A percentile compares a stretch with the other conserved stretches of the same genome.
phyloP scores from a whole-genome alignment of 1,140 invertebrate species.

The Thaumatotibia leucotreta region DNA sequence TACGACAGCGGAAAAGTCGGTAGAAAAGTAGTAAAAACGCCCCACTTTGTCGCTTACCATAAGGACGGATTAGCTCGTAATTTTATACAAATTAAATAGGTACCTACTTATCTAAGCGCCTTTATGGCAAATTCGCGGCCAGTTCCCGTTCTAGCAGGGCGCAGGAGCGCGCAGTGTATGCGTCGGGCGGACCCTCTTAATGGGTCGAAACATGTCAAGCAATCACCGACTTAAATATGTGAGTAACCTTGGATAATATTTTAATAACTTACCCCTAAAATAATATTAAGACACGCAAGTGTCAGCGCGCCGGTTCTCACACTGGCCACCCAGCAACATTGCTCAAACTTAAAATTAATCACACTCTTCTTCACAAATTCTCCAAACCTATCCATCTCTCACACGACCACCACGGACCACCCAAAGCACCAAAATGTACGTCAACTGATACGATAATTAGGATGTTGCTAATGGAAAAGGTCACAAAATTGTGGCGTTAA shows the following conservation, averaged over 20 bases:
- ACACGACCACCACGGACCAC: neutral
- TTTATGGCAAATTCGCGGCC: too few relatives aligned
- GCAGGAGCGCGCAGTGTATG: too few relatives aligned
- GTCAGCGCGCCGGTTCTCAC: conserved; percentile 39
- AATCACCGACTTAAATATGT: too few relatives aligned
- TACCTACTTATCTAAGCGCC: too few relatives aligned
- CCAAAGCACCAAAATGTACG: conserved; percentile 21
- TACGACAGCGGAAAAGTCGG: too few relatives aligned
- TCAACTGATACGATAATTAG: conserved; percentile 46
- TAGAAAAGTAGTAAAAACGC: too few relatives aligned
- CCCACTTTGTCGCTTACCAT: too few relatives aligned
- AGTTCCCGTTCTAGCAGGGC: too few relatives aligned
- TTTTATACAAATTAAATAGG: too few relatives aligned
- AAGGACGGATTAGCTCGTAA: too few relatives aligned
- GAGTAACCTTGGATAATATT: neutral
- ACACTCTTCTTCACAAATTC: conserved; percentile 31
- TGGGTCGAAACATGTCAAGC: too few relatives aligned
- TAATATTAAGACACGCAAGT: conserved; percentile 47
- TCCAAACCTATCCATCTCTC: conserved; percentile 30
- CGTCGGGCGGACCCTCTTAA: too few relatives aligned
- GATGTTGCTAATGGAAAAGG: conserved; percentile 47
- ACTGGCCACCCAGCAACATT: conserved; percentile 44
- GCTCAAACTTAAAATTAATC: conserved; percentile 44
- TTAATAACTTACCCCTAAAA: conserved; percentile 41
- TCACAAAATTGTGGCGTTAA: conserved; percentile 15